These are phyloP conservation scores for Sarcophaga variegata DNA, from an alignment of 2,888 invertebrate genomes.

Conservation along the genomic window DNA sequence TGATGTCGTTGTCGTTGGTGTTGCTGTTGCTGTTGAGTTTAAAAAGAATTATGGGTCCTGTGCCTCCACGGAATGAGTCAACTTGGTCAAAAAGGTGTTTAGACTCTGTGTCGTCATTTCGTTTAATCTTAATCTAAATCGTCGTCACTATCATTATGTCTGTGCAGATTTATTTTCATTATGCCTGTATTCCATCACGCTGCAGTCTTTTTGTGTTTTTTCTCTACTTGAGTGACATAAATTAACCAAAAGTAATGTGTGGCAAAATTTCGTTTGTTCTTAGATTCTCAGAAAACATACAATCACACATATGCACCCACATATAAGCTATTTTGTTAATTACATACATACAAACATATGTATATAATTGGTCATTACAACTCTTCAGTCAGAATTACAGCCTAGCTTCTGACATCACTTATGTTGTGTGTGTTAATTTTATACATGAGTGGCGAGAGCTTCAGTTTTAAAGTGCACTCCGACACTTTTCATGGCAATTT, in stretches of 20 bases:
- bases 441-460: fast-evolving
- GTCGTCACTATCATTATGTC: constrained; percentile 44
- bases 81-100: constrained; percentile 73
- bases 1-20: constrained; percentile 4
- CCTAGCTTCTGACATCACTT: too few relatives aligned
- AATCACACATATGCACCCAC: not conserved
- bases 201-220: constrained; percentile 56
- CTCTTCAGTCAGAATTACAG: too few relatives aligned
- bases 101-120: constrained; percentile 70
- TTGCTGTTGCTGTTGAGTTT: constrained; percentile 18
- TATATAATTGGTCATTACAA: too few relatives aligned
- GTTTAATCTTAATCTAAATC: constrained; percentile 48
- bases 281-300: not conserved
- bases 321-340: not conserved
- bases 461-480: too few relatives aligned
- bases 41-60: constrained; percentile 68
- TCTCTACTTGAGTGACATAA: constrained; percentile 21
- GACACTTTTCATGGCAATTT: too few relatives aligned
- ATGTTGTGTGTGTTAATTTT: too few relatives aligned
- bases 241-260: constrained; percentile 39
- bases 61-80: constrained; percentile 50
- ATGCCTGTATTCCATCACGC: constrained; percentile 27
- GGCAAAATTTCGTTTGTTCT: not conserved
- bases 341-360: not conserved
- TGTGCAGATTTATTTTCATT: constrained; percentile 27